phyloP scores from a whole-genome alignment of 2,888 invertebrate genomes.

The Tenthredo amoena region DNA sequence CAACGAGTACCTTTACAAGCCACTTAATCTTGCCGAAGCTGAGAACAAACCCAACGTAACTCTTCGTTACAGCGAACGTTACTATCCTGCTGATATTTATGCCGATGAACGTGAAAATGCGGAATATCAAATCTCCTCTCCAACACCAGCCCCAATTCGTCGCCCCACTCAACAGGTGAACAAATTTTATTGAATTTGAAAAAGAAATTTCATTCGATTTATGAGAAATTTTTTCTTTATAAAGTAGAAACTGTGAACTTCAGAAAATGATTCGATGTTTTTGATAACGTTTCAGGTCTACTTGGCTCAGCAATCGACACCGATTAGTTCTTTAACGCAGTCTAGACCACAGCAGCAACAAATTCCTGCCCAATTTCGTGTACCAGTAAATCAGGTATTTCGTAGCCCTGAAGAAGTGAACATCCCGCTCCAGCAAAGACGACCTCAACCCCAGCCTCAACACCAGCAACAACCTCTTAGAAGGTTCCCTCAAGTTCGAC shows the following conservation, averaged over 20 bases:
- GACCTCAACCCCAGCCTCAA: slow-evolving; percentile 81
- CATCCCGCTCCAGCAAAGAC: slow-evolving; percentile 90
- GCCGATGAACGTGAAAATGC: slow-evolving; percentile 74
- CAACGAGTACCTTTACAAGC: slow-evolving; percentile 94
- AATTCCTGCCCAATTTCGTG: slow-evolving; percentile 77
- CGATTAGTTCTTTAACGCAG: slow-evolving; percentile 72
- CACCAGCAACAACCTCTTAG: slow-evolving; percentile 72
- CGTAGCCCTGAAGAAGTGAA: slow-evolving; percentile 93
- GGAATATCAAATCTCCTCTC: slow-evolving; percentile 69
- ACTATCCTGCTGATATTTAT: slow-evolving; percentile 90
- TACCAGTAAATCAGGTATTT: slow-evolving; percentile 85
- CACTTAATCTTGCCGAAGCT: slow-evolving; percentile 91
- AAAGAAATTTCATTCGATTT: neutral
- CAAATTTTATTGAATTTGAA: neutral
- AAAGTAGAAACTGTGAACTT: neutral
- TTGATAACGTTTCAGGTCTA: slow-evolving; percentile 62
- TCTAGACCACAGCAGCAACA: slow-evolving; percentile 74
- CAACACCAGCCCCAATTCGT: slow-evolving; percentile 67
- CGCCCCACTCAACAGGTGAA: slow-evolving; percentile 66
- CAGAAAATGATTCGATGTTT: neutral
- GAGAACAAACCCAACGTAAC: slow-evolving; percentile 90
- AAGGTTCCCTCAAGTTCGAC: slow-evolving; percentile 75
- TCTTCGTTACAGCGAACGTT: slow-evolving; percentile 89
- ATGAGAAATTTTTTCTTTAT: neutral
- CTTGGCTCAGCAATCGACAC: slow-evolving; percentile 73